These are phyloP conservation scores for Sylvia borin DNA, from an alignment of 2,797 vertebrate species.

Conservation along the genomic window DNA sequence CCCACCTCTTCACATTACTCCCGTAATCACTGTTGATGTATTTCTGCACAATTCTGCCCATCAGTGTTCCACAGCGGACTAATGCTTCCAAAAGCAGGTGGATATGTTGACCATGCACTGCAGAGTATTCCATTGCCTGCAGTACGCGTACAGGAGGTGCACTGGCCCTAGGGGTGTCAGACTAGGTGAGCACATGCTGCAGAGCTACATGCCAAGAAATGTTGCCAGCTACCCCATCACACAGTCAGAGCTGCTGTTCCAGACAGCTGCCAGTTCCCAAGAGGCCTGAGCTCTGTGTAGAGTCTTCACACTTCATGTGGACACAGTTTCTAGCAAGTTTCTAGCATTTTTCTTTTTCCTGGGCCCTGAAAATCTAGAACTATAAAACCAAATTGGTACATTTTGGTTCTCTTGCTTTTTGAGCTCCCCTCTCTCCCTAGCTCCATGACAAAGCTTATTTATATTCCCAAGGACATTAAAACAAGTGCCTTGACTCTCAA, in stretches of 20 bases:
- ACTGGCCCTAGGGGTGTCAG: fast-evolving
- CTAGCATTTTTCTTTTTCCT: not conserved
- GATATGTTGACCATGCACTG: not conserved
- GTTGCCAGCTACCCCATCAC: not conserved
- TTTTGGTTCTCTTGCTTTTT: not conserved
- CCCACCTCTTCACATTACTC: not conserved
- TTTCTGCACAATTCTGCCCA: not conserved
- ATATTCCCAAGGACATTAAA: not conserved
- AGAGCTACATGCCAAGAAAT: not conserved
- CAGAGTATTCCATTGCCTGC: not conserved
- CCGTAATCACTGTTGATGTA: not conserved
- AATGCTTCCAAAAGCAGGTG: not conserved
- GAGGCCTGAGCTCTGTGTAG: not conserved
- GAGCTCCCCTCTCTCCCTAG: not conserved
- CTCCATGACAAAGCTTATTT: not conserved
- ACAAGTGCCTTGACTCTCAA: not conserved
- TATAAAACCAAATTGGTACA: not conserved
- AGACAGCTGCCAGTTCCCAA: not conserved
- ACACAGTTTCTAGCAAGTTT: not conserved
- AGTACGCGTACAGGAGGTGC: not conserved
- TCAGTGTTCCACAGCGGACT: not conserved
- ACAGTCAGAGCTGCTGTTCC: not conserved
- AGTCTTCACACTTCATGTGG: not conserved
- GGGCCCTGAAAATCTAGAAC: not conserved
- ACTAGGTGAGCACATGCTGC: not conserved